Evolutionary conservation across 2,113 vertebrate genomes (phyloP).

Genomic region (Equus przewalskii): DNA sequence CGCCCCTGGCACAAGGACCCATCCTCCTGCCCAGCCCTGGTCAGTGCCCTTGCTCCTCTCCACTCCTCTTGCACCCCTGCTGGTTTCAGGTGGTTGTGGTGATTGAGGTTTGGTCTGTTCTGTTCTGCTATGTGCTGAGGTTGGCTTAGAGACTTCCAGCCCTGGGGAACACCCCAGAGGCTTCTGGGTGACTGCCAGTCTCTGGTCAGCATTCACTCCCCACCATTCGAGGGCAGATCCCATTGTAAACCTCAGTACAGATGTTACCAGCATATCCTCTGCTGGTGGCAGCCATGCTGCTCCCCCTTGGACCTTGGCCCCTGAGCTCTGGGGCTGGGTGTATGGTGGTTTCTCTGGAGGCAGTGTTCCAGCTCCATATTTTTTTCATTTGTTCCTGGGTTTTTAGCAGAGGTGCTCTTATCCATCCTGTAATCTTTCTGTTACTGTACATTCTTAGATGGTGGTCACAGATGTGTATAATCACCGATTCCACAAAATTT

Average conservation of each 20-base stretch:
- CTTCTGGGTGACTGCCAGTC: not conserved
- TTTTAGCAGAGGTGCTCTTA: not conserved
- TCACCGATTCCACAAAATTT: slow-evolving; percentile 98
- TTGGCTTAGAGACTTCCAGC: not conserved
- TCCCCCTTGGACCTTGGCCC: not conserved
- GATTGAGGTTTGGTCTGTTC: not conserved
- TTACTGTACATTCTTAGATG: slow-evolving; percentile 91
- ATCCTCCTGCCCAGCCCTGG: not conserved
- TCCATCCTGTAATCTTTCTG: not conserved
- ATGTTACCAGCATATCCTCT: not conserved
- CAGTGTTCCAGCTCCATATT: fast-evolving
- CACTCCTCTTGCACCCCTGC: not conserved
- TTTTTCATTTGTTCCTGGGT: not conserved
- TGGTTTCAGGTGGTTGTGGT: not conserved
- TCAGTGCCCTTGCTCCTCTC: not conserved
- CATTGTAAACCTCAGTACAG: not conserved
- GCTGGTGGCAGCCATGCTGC: not conserved
- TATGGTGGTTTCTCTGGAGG: not conserved
- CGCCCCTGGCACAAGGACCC: not conserved
- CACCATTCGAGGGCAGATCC: not conserved
- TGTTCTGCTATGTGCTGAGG: not conserved
- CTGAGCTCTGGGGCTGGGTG: not conserved
- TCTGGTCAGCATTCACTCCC: not conserved
- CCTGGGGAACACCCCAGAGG: not conserved
- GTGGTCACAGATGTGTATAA: slow-evolving; percentile 98